phyloP scores from a whole-genome alignment of 2,113 vertebrate species.

The Bujurquina vittata region DNA sequence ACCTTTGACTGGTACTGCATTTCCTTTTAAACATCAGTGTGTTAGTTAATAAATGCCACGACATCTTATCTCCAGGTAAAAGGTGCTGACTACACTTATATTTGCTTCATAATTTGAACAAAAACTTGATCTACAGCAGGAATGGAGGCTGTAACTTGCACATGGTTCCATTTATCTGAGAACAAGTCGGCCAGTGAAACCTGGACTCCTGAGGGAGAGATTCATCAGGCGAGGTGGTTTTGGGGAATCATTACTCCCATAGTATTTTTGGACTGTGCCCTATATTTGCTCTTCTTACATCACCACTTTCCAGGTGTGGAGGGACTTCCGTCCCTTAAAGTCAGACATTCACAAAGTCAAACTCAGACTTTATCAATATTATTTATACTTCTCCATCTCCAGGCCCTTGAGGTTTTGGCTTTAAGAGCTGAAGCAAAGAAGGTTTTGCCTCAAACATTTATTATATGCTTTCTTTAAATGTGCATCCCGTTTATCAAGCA shows the following conservation, averaged over 20 bases:
- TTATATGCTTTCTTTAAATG: neutral
- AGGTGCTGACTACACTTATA: too few species aligned
- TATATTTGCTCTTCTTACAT: constrained; percentile 10
- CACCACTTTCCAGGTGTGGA: constrained; percentile 13
- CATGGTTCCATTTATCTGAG: neutral
- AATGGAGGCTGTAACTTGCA: neutral
- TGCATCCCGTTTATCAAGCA: neutral
- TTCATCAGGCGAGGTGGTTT: neutral
- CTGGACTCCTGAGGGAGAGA: neutral
- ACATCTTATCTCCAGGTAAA: neutral
- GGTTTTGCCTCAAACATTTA: neutral
- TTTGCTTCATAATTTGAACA: neutral
- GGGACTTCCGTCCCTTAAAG: neutral
- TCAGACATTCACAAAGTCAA: constrained; percentile 2
- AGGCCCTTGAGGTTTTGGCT: neutral
- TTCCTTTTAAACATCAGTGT: neutral
- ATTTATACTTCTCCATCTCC: neutral
- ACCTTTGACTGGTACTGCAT: too few species aligned
- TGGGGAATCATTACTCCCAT: constrained; percentile 23
- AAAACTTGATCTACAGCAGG: neutral
- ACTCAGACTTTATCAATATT: neutral
- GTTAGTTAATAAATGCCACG: neutral
- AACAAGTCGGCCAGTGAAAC: neutral
- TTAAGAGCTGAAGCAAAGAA: neutral
- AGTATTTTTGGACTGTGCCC: constrained; percentile 26